Evolutionary conservation across 2,113 vertebrate genomes (phyloP).

Genomic region (Beaufortia kweichowensis): DNA sequence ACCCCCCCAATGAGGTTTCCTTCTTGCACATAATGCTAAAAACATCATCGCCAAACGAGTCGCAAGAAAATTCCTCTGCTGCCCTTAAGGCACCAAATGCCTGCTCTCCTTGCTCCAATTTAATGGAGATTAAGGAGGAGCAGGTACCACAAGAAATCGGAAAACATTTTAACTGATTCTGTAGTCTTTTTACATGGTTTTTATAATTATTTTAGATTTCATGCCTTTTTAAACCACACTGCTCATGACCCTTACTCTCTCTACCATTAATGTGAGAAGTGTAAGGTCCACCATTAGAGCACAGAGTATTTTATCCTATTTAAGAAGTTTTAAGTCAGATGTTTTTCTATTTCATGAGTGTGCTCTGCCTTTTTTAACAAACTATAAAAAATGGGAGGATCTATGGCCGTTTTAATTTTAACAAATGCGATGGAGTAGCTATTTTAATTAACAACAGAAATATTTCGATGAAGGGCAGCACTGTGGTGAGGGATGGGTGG

Average conservation of each 20-base stretch:
- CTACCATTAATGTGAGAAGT: slow-evolving; percentile 29
- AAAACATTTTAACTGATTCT: background rate
- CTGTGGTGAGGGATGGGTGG: background rate
- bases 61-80: background rate
- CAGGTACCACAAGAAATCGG: background rate
- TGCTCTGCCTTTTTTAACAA: background rate
- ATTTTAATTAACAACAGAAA: background rate
- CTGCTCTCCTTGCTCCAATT: background rate
- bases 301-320: slow-evolving; percentile 21
- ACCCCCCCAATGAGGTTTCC: background rate
- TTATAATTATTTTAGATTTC: background rate
- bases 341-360: slow-evolving; percentile 22
- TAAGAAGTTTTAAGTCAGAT: slow-evolving; percentile 2
- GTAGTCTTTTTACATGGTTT: background rate
- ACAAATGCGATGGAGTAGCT: no score
- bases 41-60: background rate
- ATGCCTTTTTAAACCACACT: slow-evolving; percentile 10
- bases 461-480: background rate
- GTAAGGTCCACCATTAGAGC: background rate
- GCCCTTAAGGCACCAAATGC: background rate
- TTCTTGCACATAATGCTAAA: background rate
- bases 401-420: background rate
- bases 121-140: background rate
- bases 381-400: background rate
- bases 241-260: slow-evolving; percentile 33